Conservation (phyloP, 2,888 invertebrate genomes). For the Oxyteleia sp. region DNA sequence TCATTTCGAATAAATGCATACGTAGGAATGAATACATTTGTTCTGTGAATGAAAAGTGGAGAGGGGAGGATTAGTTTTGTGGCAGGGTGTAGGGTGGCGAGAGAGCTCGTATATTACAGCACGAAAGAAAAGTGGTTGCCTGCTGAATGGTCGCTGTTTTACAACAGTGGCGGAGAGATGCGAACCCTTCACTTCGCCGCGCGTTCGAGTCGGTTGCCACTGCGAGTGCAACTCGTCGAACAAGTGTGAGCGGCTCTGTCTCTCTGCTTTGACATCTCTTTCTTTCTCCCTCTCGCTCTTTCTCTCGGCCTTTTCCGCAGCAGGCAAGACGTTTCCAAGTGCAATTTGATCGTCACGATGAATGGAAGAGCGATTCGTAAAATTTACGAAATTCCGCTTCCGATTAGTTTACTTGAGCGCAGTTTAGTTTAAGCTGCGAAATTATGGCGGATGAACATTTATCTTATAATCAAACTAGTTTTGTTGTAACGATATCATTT, state of each 20-base stretch:
- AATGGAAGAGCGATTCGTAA: constrained; percentile 23
- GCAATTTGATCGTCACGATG: constrained; percentile 39
- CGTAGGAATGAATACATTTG: constrained; percentile 64
- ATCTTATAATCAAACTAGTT: no score
- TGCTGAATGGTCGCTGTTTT: constrained; percentile 83
- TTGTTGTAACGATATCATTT: no score
- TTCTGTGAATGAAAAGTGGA: constrained; percentile 57
- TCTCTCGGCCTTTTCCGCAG: constrained; percentile 54
- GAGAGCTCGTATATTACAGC: constrained; percentile 68
- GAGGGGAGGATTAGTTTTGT: constrained; percentile 63
- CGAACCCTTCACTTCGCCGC: constrained; percentile 79
- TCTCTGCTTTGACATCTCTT: constrained; percentile 50
- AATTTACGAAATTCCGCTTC: constrained; percentile 12
- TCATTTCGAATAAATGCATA: constrained; percentile 55
- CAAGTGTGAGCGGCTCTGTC: constrained; percentile 61
- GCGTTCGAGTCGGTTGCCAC: constrained; percentile 74
- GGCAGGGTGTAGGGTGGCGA: constrained; percentile 60
- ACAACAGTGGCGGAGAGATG: constrained; percentile 81
- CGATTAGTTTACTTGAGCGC: no score
- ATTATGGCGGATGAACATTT: no score
- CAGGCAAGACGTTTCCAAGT: constrained; percentile 40
- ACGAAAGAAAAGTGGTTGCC: constrained; percentile 79
- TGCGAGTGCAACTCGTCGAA: constrained; percentile 66
- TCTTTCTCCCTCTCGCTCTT: constrained; percentile 59
- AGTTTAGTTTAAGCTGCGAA: no score